Base-by-base conservation (phyloP, 2,113 vertebrate species). In the Myotis davidii region DNA sequence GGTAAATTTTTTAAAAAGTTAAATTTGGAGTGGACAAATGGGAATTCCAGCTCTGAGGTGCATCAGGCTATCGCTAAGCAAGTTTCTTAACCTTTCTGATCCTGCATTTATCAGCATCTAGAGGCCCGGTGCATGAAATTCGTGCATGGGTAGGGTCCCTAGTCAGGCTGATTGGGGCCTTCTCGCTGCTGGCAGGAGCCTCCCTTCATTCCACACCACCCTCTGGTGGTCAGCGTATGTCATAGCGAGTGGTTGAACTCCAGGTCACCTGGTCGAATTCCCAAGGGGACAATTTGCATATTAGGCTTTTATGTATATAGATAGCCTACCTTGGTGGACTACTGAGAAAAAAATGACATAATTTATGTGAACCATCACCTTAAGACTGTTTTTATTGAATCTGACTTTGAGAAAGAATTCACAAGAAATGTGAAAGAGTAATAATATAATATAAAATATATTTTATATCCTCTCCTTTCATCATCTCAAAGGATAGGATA, bases 371-470 rank as follows among this genome's bases (percentile, higher is more conserved):
- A 21, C 67, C 42, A 0, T 59, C 14, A 82, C 50, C 34, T 77
- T 90, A 84, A 79, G 67, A 94, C 77, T 90, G 21, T 54, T 17
- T 92, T 95, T 67, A 67, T 73, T 77, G 14, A 95, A 72, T 92
- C 9, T 90, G 14, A 67, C 79, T 95, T 91, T 89, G 17, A 79
- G 82, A 96, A 94, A 59, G 54, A 92, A 77, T 52, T 72, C 34
- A 59, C 2, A 52, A 69, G 45, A 85, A 96, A 70, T 88, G 29
- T 45, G 12, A 67, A 45, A 91, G n/a, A 18, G 9, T 82, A 54
- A 74, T 77, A n/a, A 50, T 9, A 18, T 48, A 76, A 48, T 32
- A 74, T 32, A 76, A 50, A 50, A 11, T 48, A 50, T 50, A n/a
- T 50, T 52, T 50, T 52, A 52, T 20, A 21, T n/a, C 32, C 3